Evolutionary conservation across 2,888 invertebrate genomes (phyloP).

Genomic region (Drosophila silvestris): DNA sequence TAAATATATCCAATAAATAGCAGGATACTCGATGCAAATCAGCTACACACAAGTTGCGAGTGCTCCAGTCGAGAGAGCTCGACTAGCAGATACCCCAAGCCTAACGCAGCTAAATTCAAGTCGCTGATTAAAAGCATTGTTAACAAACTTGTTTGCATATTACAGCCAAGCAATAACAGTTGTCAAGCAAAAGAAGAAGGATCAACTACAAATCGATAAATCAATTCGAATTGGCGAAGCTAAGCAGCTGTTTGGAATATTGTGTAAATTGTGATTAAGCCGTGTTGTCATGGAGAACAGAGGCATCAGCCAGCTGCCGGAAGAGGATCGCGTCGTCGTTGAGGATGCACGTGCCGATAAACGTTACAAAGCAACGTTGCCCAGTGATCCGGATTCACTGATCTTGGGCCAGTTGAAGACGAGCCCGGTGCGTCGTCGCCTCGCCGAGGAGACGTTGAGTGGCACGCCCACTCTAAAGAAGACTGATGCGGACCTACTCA

Average conservation of each 20-base stretch:
- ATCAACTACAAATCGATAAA: no score
- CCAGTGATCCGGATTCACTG: conserved; percentile 87
- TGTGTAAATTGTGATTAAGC: conserved; percentile 1
- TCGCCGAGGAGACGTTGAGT: conserved; percentile 84
- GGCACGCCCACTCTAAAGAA: conserved; percentile 73
- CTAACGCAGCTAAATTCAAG: no score
- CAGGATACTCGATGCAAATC: neutral
- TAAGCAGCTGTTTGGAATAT: neutral
- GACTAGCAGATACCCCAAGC: neutral
- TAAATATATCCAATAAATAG: neutral
- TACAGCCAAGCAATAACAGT: neutral
- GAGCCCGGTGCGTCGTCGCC: conserved; percentile 81
- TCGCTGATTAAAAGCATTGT: neutral
- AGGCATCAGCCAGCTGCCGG: conserved; percentile 32
- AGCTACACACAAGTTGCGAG: no score
- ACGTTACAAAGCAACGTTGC: conserved; percentile 66
- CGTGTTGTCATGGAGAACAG: conserved; percentile 27
- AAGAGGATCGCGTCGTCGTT: neutral
- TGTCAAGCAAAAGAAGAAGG: neutral
- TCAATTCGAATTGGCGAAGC: neutral
- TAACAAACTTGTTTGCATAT: neutral
- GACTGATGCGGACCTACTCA: conserved; percentile 90
- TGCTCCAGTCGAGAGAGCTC: no score
- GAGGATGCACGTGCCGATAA: conserved; percentile 33
- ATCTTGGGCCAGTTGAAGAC: conserved; percentile 86